phyloP scores from a whole-genome alignment of 2,113 vertebrate genomes.

The Xenus cinereus region DNA sequence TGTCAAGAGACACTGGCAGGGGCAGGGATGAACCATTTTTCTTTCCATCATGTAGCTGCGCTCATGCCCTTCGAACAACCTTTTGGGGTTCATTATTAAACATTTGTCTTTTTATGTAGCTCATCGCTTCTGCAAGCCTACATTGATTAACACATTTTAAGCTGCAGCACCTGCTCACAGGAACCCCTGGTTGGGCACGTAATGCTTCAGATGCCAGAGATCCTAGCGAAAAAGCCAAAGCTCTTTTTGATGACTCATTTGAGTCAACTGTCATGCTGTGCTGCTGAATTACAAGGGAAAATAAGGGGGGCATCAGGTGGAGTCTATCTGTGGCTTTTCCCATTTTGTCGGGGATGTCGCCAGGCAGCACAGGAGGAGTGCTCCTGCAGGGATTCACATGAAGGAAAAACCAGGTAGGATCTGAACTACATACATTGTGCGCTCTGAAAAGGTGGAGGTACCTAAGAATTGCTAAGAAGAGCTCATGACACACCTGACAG shows the following conservation, averaged over 20 bases:
- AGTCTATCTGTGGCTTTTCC: not conserved
- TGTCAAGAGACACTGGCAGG: not conserved
- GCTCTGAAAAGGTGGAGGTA: not conserved
- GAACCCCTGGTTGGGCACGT: not conserved
- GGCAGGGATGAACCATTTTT: not conserved
- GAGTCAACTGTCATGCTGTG: not conserved
- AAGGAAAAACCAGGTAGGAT: not conserved
- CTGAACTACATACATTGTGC: accelerated
- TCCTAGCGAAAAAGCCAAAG: not conserved
- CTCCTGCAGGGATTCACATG: accelerated
- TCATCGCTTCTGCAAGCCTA: not conserved
- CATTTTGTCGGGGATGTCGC: not conserved
- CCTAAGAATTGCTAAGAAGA: not conserved
- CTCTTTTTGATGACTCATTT: not conserved
- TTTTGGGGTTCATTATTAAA: not conserved
- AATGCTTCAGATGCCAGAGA: not conserved
- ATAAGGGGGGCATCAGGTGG: not conserved
- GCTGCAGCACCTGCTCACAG: not conserved
- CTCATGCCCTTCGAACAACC: not conserved
- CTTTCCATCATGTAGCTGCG: not conserved
- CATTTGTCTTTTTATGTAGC: not conserved
- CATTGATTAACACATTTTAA: not conserved
- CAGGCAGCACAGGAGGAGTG: not conserved
- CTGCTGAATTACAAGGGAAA: not conserved
- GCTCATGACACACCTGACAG: not conserved